Conservation (phyloP, 2,113 vertebrate genomes). For the Channa maculata region DNA sequence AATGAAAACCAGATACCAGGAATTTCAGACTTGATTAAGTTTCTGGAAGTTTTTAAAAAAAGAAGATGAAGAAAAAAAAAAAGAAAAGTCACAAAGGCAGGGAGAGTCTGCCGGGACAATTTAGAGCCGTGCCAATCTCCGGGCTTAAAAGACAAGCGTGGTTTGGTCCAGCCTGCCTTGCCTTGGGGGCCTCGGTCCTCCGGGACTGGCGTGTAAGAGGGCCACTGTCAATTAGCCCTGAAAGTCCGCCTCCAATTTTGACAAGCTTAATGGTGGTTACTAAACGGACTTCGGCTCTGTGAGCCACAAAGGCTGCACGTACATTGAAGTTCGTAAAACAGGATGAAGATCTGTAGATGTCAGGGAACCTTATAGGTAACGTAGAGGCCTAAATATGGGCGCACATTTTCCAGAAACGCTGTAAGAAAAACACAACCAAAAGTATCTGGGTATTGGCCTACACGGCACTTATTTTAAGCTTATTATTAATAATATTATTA, state of each 20-base stretch:
- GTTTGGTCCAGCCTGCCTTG: constrained; percentile 52
- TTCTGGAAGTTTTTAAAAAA: not conserved
- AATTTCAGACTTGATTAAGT: not conserved
- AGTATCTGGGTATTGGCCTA: not conserved
- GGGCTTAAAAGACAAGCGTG: constrained; percentile 67
- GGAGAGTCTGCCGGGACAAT: constrained; percentile 52
- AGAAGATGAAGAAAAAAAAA: not conserved
- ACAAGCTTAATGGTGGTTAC: constrained; percentile 53
- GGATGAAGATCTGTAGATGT: not conserved
- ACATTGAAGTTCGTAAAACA: not conserved
- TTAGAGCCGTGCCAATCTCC: constrained; percentile 72
- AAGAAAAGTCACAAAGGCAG: not conserved
- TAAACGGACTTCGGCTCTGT: constrained; percentile 47
- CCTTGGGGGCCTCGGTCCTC: constrained; percentile 69
- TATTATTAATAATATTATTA: not conserved
- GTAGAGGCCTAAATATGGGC: too few species aligned
- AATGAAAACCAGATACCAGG: constrained; percentile 14
- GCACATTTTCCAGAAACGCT: too few species aligned
- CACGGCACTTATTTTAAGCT: not conserved
- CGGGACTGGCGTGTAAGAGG: constrained; percentile 83
- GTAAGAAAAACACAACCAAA: not conserved
- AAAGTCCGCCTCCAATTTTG: constrained; percentile 52
- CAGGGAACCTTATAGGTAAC: too few species aligned
- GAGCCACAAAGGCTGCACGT: constrained; percentile 3
- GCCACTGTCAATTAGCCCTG: constrained; percentile 78